Evolutionary conservation across 30 jellyfish, hydroid and myxozoan genomes (phyloP).

Genomic region (Aurelia sp.): DNA sequence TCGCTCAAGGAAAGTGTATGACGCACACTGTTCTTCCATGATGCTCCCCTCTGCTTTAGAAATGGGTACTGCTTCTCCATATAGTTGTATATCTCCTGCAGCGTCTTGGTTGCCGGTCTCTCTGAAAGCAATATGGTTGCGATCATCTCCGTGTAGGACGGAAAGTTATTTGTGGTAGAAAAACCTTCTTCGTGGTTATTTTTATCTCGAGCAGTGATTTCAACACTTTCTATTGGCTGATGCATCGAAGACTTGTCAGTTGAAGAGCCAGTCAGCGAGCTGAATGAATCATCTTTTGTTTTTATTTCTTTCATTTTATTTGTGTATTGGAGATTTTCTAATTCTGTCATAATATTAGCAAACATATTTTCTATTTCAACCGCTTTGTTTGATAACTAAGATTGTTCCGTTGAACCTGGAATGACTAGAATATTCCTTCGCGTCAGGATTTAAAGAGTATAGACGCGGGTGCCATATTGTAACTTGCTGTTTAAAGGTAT

Average conservation of each 20-base stretch:
- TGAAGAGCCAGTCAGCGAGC: too few species aligned
- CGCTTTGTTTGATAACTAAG: too few species aligned
- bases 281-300: too few species aligned
- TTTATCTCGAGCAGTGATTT: too few species aligned
- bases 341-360: too few species aligned
- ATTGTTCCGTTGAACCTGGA: not conserved
- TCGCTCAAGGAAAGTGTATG: slow-evolving; percentile 91
- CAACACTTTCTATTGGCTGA: too few species aligned
- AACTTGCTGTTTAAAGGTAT: not conserved
- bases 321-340: too few species aligned
- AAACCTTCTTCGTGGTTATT: too few species aligned
- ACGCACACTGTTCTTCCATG: slow-evolving; percentile 95
- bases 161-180: slow-evolving; percentile 7
- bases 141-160: slow-evolving; percentile 91
- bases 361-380: too few species aligned
- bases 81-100: slow-evolving; percentile 65
- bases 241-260: not conserved
- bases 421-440: not conserved
- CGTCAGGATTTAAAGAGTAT: not conserved
- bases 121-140: slow-evolving; percentile 78
- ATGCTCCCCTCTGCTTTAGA: slow-evolving; percentile 68
- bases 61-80: slow-evolving; percentile 55
- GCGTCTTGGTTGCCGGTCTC: slow-evolving; percentile 36
- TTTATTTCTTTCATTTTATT: too few species aligned
- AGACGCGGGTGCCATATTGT: slow-evolving; percentile 19